Conservation (phyloP, 1,140 invertebrate genomes). For the Panulirus ornatus region DNA sequence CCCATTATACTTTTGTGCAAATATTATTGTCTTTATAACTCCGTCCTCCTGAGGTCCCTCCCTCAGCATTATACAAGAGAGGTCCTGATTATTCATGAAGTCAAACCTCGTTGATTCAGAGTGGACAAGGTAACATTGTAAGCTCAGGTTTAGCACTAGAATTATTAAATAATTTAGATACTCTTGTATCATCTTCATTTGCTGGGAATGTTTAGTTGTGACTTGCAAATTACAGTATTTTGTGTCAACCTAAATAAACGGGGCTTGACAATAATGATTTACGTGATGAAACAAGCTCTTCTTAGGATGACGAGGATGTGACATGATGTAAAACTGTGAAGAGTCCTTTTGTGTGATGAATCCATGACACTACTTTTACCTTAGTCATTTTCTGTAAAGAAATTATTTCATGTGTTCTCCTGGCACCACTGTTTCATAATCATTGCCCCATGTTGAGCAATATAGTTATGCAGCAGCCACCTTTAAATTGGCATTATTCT, state of each 20-base stretch:
- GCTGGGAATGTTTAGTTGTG: no score
- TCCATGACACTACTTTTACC: constrained; percentile 11
- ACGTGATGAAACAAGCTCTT: constrained; percentile 55
- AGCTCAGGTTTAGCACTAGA: no score
- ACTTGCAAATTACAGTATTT: no score
- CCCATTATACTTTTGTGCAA: background rate
- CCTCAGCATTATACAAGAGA: constrained; percentile 21
- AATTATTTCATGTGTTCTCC: background rate
- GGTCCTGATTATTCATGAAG: constrained; percentile 49
- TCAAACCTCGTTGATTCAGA: constrained; percentile 49
- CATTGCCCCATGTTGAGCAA: constrained; percentile 23
- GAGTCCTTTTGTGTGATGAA: constrained; percentile 24
- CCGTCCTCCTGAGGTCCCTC: background rate
- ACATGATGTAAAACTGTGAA: constrained; percentile 49
- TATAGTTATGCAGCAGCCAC: background rate
- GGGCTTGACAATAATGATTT: constrained; percentile 42
- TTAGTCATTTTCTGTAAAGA: background rate
- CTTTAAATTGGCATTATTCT: background rate
- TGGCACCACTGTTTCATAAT: background rate
- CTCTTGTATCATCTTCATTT: no score
- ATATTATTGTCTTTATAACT: background rate
- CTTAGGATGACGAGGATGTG: constrained; percentile 43
- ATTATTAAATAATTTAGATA: no score
- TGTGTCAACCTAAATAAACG: constrained; percentile 7
- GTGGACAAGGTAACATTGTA: background rate